A percentile compares a stretch with the other conserved stretches of the same genome.
These are phyloP conservation scores for Chaenocephalus aceratus DNA, from an alignment of 2,113 vertebrate species.

Conservation along the genomic window DNA sequence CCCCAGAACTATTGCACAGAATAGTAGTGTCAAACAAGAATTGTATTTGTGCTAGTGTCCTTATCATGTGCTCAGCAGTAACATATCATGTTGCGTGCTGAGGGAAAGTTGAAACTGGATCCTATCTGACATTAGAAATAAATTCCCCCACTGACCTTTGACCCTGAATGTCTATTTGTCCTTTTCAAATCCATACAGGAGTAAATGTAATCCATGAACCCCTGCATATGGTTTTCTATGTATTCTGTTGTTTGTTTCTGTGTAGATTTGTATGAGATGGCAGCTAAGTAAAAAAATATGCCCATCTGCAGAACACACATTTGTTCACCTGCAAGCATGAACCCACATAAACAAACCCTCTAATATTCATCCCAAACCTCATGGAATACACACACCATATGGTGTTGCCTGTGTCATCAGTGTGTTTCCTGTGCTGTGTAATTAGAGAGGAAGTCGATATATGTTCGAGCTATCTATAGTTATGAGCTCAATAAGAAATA, in stretches of 20 bases:
- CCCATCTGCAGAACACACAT: neutral
- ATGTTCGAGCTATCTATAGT: slow-evolving; percentile 55
- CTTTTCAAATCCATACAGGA: slow-evolving; percentile 14
- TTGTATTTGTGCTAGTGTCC: neutral
- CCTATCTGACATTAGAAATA: slow-evolving; percentile 20
- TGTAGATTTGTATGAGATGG: neutral
- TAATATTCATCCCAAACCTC: neutral
- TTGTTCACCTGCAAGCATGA: neutral
- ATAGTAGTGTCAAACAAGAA: neutral
- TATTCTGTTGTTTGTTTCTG: neutral
- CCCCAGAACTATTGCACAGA: neutral
- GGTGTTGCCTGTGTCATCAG: slow-evolving; percentile 57
- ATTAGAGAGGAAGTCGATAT: slow-evolving; percentile 72
- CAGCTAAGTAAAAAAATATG: neutral
- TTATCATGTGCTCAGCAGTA: slow-evolving; percentile 20
- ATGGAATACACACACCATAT: slow-evolving; percentile 28
- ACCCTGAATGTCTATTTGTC: slow-evolving; percentile 35
- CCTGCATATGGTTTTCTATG: neutral
- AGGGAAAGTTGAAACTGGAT: slow-evolving; percentile 36
- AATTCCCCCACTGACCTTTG: slow-evolving; percentile 57
- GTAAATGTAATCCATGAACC: neutral
- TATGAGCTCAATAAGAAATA: slow-evolving; percentile 52
- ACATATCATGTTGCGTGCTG: slow-evolving; percentile 11
- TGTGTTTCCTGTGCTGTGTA: slow-evolving; percentile 52
- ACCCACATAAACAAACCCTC: neutral